Percentiles rank a stretch among this genome's conserved stretches.
phyloP scores from a whole-genome alignment of 2,113 vertebrate genomes.

The Hymenochirus boettgeri region DNA sequence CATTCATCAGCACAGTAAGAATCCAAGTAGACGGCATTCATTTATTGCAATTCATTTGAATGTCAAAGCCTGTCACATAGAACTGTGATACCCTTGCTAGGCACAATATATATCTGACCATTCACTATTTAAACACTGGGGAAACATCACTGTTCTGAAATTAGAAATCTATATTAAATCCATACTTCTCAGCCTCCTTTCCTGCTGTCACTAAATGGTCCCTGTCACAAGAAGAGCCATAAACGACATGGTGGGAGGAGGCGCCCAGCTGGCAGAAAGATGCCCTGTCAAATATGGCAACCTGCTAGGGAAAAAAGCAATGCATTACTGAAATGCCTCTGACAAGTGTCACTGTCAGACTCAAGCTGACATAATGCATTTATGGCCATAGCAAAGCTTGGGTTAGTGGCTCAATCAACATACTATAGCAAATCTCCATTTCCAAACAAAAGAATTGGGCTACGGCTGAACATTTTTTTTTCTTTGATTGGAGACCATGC shows the following conservation, averaged over 20 bases:
- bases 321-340: background rate
- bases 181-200: background rate
- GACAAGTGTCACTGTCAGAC: no score
- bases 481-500: no score
- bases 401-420: no score
- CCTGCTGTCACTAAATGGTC: background rate
- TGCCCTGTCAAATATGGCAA: background rate
- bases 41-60: background rate
- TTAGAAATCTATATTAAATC: conserved; percentile 1
- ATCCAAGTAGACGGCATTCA: background rate
- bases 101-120: background rate
- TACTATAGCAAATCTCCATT: no score
- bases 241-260: background rate
- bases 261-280: background rate
- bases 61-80: background rate
- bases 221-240: background rate
- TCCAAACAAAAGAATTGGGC: no score
- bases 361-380: no score
- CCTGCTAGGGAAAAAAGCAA: background rate
- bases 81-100: background rate
- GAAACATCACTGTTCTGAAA: background rate
- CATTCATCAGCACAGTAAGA: background rate
- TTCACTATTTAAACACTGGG: background rate
- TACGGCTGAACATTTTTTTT: no score
- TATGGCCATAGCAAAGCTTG: no score